Evolutionary conservation across 2,113 vertebrate species (phyloP).

Genomic region (Asarcornis scutulata): DNA sequence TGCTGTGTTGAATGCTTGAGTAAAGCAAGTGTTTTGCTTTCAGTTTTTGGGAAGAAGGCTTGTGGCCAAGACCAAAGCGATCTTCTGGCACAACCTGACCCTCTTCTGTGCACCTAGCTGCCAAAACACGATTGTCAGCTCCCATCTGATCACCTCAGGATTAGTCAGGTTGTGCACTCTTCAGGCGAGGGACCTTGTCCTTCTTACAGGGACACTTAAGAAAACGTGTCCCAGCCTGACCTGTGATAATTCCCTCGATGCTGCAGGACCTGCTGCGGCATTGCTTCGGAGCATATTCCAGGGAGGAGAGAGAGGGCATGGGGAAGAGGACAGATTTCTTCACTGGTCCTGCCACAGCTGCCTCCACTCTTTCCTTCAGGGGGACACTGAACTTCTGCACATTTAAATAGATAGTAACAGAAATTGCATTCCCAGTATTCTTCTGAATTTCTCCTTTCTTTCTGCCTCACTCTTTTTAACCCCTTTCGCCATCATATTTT

Average conservation of each 20-base stretch:
- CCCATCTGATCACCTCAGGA: background rate
- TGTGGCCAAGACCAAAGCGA: accelerated
- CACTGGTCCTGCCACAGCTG: background rate
- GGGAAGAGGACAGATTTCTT: background rate
- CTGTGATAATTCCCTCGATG: background rate
- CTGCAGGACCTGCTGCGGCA: background rate
- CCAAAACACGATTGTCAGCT: accelerated
- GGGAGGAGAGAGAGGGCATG: background rate
- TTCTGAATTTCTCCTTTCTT: background rate
- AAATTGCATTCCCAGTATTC: background rate
- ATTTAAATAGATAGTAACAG: background rate
- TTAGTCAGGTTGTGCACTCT: background rate
- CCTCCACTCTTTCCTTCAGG: background rate
- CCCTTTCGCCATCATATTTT: background rate
- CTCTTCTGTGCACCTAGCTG: background rate
- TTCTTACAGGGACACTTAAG: background rate
- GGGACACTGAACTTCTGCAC: background rate
- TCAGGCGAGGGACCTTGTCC: background rate
- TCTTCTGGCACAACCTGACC: background rate
- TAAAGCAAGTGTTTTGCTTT: background rate
- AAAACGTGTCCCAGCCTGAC: accelerated
- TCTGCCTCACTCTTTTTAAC: background rate
- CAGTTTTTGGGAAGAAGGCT: accelerated
- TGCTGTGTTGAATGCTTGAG: background rate
- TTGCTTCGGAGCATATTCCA: background rate